Evolutionary conservation across 1,140 invertebrate species (phyloP).

Genomic region (Drosophila ambigua): DNA sequence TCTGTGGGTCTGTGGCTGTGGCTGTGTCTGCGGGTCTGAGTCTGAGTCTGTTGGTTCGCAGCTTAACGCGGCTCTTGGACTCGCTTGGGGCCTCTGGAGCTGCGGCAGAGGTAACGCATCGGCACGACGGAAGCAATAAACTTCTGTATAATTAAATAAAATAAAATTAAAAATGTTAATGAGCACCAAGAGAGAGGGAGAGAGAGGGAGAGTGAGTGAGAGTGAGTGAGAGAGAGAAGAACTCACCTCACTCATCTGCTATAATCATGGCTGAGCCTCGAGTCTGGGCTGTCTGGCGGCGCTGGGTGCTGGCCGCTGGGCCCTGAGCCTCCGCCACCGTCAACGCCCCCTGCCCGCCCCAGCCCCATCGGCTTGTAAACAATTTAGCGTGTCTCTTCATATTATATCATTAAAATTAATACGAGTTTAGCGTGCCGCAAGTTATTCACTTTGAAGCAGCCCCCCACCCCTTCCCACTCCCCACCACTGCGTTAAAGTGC

Average conservation of each 20-base stretch:
- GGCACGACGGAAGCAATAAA: conserved; percentile 75
- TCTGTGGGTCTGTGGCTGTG: background rate
- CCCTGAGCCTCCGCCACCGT: conserved; percentile 7
- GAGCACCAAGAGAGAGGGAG: conserved; percentile 26
- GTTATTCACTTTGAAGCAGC: conserved; percentile 40
- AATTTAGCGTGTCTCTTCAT: conserved; percentile 79
- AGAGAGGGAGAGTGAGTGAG: background rate
- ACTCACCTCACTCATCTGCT: conserved; percentile 1
- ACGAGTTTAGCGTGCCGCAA: conserved; percentile 73
- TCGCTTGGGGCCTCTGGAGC: background rate
- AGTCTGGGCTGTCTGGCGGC: background rate
- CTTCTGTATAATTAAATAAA: conserved; percentile 82
- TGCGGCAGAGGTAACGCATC: conserved; percentile 53
- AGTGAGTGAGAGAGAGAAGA: background rate
- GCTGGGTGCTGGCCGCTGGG: background rate
- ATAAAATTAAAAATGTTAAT: conserved; percentile 82
- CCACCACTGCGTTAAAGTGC: conserved; percentile 48
- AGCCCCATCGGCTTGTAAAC: conserved; percentile 65
- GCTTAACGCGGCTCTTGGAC: conserved; percentile 58
- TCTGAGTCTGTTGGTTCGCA: conserved; percentile 68
- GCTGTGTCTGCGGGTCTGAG: background rate
- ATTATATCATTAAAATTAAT: conserved; percentile 83
- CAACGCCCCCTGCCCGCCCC: background rate
- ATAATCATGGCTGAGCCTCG: conserved; percentile 29
- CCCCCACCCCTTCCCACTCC: too few relatives aligned